phyloP scores from a whole-genome alignment of 2,113 vertebrate genomes.

The Parus major region DNA sequence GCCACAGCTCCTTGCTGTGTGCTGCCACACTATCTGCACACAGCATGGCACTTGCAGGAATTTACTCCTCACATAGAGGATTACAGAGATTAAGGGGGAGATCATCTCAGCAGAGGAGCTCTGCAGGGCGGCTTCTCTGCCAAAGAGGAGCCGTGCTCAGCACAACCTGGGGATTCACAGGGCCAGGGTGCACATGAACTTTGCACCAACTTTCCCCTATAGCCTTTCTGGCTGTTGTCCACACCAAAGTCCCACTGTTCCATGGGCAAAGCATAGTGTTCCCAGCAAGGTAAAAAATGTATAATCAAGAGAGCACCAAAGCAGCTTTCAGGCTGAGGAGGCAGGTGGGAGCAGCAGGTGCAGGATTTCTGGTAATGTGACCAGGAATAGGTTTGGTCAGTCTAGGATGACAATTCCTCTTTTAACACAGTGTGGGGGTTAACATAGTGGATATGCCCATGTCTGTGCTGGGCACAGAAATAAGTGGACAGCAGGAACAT shows the following conservation, averaged over 20 bases:
- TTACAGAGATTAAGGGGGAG: background rate
- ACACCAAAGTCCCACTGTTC: background rate
- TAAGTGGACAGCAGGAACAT: background rate
- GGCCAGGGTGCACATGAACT: background rate
- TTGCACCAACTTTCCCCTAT: background rate
- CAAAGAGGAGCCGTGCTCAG: background rate
- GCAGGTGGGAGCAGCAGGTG: background rate
- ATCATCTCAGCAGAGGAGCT: background rate
- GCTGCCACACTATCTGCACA: background rate
- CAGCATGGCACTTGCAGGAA: background rate
- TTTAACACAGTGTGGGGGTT: background rate
- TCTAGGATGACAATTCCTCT: background rate
- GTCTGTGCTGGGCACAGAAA: background rate
- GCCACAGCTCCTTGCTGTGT: background rate
- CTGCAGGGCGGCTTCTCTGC: background rate
- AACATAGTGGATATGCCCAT: rapidly evolving
- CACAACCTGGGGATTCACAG: background rate
- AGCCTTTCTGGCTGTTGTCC: background rate
- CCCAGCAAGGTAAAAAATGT: background rate
- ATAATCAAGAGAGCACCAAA: background rate
- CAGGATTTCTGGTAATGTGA: background rate
- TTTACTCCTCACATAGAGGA: background rate
- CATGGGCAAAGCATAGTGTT: background rate
- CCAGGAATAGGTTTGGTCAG: background rate
- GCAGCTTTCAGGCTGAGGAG: background rate